Base-by-base conservation (phyloP, 2,888 invertebrate genomes). In the Dolomedes plantarius region DNA sequence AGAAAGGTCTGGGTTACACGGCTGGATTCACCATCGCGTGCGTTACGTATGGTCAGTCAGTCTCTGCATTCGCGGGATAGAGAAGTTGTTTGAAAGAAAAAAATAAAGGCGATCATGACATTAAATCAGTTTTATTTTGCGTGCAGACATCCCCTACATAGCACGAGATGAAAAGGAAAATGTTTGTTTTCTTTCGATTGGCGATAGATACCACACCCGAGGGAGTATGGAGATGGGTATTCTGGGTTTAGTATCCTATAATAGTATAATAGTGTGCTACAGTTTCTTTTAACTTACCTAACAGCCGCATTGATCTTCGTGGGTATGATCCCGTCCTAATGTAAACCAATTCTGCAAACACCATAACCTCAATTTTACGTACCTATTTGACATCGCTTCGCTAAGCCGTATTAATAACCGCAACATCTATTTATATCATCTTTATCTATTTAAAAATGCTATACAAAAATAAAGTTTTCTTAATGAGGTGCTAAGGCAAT, bases 1-100 rank as follows among this genome's bases (percentile, higher is more conserved):
- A 67, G 36, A 6, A 67, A 67, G 31, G 68, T 81, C 74, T 75
- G 64, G 81, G 75, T 81, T 75, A 75, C 56, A 64, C 68, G 81
- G 68, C 23, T 81, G 74, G 68, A 29, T 39, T 36, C 19, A 13
- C 13, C 36, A n/a, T 67, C 29, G 68, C 75, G 81, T 75, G 81
- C 28, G 75, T 74, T 16, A 64, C 64, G 68, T 2, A 16, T 56
- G 3, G 23, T 11, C 56, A 6, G 16, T 13, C 46, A 13, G 2
- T 2, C 16, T 46, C 16, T 36, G 9, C 6, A 36, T 36, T n/a
- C 9, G 11, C 16, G 2, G 46, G 16, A 46, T 2, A 46, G 16
- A 46, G 16, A 36, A 7, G 46, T 16, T 36, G 36, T 5, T 36
- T 36, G 6, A 36, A 9, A 36, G 36, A n/a, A n/a, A n/a, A n/a